Evolutionary conservation across 2,888 invertebrate genomes (phyloP), one percentile per base, ranked within the genome.

Genomic region (Cartodere bifasciata): DNA sequence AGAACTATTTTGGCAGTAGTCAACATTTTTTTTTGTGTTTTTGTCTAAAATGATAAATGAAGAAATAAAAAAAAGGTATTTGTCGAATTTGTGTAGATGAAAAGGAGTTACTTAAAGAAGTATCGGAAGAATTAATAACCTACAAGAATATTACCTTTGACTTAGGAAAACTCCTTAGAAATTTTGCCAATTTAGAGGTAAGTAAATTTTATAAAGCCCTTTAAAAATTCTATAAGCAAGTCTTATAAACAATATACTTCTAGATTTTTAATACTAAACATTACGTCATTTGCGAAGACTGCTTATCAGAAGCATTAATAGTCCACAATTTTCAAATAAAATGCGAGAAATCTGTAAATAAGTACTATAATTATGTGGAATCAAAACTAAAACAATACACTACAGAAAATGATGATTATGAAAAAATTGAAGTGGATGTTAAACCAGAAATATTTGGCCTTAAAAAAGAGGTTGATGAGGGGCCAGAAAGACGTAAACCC

Each of bases 41-140:
- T n/a, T n/a, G n/a, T n/a, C n/a, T n/a, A n/a, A n/a, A n/a, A n/a
- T n/a, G n/a, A n/a, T n/a, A n/a, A n/a, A n/a, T n/a, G n/a, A n/a
- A n/a, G n/a, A n/a, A n/a, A n/a, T n/a, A 13, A 14, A 21, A 10
- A 13, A 17, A 36, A 28, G 13, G 25, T 13, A 29, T 39, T 13
- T 41, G 41, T 16, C 31, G 42, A 7, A 40, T 37, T 16, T 42
- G 42, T 34, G 28, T 38, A 4, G 31, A 29, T 14, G 32, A 32
- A 15, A 15, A 25, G 15, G 17, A 23, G 3, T 13, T 31, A 11
- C 28, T 40, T 28, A 23, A 29, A 12, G 16, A 31, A 17, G 23
- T 42, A 24, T 26, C 31, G 11, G 30, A 24, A 13, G 34, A 23
- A 14, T 13, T 17, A 9, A 20, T 42, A 16, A 33, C 34, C 23